Percentiles rank a stretch among this genome's conserved stretches.
phyloP scores from a whole-genome alignment of 1,140 invertebrate species.

The Carposina sasakii region DNA sequence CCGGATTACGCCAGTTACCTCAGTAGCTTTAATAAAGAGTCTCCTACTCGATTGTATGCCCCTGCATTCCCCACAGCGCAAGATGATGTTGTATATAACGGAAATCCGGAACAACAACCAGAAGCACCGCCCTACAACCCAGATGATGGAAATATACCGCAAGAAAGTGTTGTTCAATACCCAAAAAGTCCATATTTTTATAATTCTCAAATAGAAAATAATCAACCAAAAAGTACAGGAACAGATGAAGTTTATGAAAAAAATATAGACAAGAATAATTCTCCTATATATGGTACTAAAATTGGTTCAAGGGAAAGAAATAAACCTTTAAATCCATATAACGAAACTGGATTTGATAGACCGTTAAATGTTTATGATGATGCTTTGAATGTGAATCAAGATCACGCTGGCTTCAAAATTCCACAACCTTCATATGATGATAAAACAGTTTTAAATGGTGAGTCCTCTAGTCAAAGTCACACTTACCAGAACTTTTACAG shows the following conservation, averaged over 20 bases:
- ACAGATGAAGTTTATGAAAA: slow-evolving; percentile 14
- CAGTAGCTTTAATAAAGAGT: slow-evolving; percentile 38
- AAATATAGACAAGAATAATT: slow-evolving; percentile 29
- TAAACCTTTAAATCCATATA: slow-evolving; percentile 31
- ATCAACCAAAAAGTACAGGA: slow-evolving; percentile 5
- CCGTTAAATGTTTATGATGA: too few species aligned
- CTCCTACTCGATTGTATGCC: slow-evolving; percentile 47
- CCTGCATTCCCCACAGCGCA: slow-evolving; percentile 55
- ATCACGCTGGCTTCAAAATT: too few species aligned
- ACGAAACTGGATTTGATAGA: too few species aligned
- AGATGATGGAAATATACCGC: slow-evolving; percentile 24
- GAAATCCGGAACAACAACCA: slow-evolving; percentile 27
- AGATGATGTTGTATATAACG: slow-evolving; percentile 39
- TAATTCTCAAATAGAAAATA: slow-evolving; percentile 26
- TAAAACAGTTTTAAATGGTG: slow-evolving; percentile 23
- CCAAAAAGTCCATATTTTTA: slow-evolving; percentile 33
- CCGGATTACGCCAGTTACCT: slow-evolving; percentile 50
- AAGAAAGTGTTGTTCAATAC: slow-evolving; percentile 36
- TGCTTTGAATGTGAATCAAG: too few species aligned
- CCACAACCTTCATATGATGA: slow-evolving; percentile 19
- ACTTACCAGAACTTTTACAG: slow-evolving; percentile 22
- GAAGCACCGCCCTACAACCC: slow-evolving; percentile 22
- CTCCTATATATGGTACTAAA: slow-evolving; percentile 55
- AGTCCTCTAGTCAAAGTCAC: slow-evolving; percentile 16
- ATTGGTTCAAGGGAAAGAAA: slow-evolving; percentile 41